These are phyloP conservation scores for Lycophotia porphyrea DNA, from an alignment of 2,888 invertebrate genomes.

Conservation along the genomic window DNA sequence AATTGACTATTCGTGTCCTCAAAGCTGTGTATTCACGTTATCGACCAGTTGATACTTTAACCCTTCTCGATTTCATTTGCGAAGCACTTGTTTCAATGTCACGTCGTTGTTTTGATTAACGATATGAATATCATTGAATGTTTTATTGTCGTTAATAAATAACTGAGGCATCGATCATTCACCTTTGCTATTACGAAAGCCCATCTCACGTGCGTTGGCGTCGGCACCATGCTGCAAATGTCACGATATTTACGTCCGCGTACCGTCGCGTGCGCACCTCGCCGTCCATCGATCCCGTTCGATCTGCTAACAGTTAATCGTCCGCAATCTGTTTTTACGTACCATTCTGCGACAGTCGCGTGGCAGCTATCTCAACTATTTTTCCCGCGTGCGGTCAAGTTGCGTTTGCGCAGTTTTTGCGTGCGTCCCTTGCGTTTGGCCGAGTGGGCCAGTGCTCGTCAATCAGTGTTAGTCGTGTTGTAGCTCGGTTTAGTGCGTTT, in stretches of 20 bases:
- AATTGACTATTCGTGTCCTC: slow-evolving; percentile 65
- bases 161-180: slow-evolving; percentile 83
- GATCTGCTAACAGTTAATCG: slow-evolving; percentile 76
- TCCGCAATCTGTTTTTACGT: slow-evolving; percentile 73
- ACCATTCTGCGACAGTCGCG: slow-evolving; percentile 65
- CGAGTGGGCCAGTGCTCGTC: slow-evolving; percentile 49
- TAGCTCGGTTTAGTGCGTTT: slow-evolving; percentile 69
- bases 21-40: slow-evolving; percentile 29
- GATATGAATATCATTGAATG: slow-evolving; percentile 5
- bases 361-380: slow-evolving; percentile 67
- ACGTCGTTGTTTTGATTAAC: slow-evolving; percentile 5
- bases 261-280: slow-evolving; percentile 77
- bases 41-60: slow-evolving; percentile 35
- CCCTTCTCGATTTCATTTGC: slow-evolving; percentile 29
- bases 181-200: slow-evolving; percentile 84
- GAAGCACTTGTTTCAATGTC: slow-evolving; percentile 42
- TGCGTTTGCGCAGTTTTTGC: slow-evolving; percentile 69
- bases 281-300: slow-evolving; percentile 78
- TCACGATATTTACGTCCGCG: slow-evolving; percentile 83
- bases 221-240: slow-evolving; percentile 67
- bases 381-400: slow-evolving; percentile 61
- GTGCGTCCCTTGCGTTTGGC: slow-evolving; percentile 64
- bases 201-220: slow-evolving; percentile 72
- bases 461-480: slow-evolving; percentile 71
- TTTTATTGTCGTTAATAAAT: slow-evolving; percentile 66